These are phyloP conservation scores for Atopsyche davidsoni DNA, from an alignment of 1,140 invertebrate genomes.

Conservation along the genomic window DNA sequence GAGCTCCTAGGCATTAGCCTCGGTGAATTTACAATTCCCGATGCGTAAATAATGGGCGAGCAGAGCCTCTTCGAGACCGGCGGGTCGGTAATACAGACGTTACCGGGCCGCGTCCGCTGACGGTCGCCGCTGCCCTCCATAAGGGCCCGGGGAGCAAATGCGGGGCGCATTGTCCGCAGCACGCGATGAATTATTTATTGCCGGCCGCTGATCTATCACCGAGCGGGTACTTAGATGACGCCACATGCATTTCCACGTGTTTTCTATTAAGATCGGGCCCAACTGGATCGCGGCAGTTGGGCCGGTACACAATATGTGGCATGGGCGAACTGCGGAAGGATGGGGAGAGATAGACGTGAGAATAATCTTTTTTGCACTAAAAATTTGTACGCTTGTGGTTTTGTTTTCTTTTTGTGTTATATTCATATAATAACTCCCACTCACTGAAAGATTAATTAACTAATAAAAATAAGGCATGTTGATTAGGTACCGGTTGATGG, in stretches of 20 bases:
- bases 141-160: not conserved
- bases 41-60: slow-evolving; percentile 5
- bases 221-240: not conserved
- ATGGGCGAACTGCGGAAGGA: no score
- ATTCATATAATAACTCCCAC: no score
- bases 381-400: no score
- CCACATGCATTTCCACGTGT: not conserved
- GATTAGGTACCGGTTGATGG: no score
- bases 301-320: no score
- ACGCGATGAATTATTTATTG: slow-evolving; percentile 6
- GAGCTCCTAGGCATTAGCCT: not conserved
- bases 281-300: no score
- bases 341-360: no score
- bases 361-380: no score
- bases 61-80: not conserved
- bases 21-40: slow-evolving; percentile 4
- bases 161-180: slow-evolving; percentile 1
- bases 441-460: no score
- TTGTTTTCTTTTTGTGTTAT: no score
- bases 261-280: slow-evolving; percentile 3
- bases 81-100: slow-evolving; percentile 5
- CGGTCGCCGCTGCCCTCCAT: not conserved
- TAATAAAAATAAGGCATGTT: no score
- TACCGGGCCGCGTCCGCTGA: no score
- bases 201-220: slow-evolving; percentile 1